Percentiles rank a stretch among this genome's conserved stretches.
Conservation (phyloP, 1,140 invertebrate species). For the Drosophila rufa region DNA sequence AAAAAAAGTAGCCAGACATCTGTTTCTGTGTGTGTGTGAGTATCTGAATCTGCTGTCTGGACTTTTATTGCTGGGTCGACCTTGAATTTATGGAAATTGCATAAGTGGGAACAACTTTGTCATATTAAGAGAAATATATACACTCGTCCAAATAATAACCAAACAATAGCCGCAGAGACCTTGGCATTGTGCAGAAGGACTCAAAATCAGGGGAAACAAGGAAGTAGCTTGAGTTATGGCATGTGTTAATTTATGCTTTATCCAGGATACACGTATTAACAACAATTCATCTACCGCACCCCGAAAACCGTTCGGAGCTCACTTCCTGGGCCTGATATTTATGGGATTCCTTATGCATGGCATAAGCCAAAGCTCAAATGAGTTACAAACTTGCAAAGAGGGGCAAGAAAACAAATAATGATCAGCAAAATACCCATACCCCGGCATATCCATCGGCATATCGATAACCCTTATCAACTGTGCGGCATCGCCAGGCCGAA, state of each 20-base stretch:
- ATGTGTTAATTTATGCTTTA: constrained; percentile 7
- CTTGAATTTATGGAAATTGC: constrained; percentile 83
- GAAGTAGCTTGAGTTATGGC: constrained; percentile 21
- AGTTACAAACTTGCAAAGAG: constrained; percentile 51
- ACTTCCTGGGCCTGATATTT: constrained; percentile 28
- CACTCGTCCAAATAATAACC: constrained; percentile 20
- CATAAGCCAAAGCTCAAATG: constrained; percentile 30
- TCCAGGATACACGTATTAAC: constrained; percentile 22
- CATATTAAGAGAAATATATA: constrained; percentile 61
- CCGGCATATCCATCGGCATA: constrained; percentile 28
- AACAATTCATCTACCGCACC: constrained; percentile 7
- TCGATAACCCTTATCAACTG: constrained; percentile 76
- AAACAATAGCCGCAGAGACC: constrained; percentile 36
- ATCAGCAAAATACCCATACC: constrained; percentile 17
- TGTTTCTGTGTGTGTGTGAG: constrained; percentile 17
- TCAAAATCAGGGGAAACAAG: constrained; percentile 17
- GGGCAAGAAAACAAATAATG: constrained; percentile 22
- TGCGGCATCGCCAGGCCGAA: constrained; percentile 54
- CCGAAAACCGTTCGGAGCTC: background rate
- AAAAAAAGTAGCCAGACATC: constrained; percentile 59
- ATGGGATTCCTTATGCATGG: constrained; percentile 2
- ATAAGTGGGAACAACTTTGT: constrained; percentile 79
- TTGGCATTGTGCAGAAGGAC: constrained; percentile 65
- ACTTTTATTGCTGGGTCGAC: constrained; percentile 73
- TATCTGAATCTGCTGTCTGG: constrained; percentile 66